A percentile compares a stretch with the other conserved stretches of the same genome.
Evolutionary conservation across 2,113 vertebrate species (phyloP).

Genomic region (Opisthocomus hoazin): DNA sequence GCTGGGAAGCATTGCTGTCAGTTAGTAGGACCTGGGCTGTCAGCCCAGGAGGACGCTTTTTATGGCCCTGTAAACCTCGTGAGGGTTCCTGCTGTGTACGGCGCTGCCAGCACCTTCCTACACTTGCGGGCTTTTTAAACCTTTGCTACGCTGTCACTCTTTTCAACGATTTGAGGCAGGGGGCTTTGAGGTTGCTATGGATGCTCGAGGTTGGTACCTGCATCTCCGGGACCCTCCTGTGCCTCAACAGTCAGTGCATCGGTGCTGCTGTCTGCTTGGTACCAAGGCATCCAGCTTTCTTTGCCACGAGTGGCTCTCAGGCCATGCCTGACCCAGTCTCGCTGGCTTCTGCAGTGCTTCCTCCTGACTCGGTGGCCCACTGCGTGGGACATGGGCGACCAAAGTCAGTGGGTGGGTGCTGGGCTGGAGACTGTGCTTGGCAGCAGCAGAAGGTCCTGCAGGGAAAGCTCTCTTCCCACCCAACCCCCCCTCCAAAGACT

Average conservation of each 20-base stretch:
- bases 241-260: background rate
- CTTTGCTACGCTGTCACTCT: fast-evolving
- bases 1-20: background rate
- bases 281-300: background rate
- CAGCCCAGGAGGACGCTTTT: background rate
- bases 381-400: background rate
- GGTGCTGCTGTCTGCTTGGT: background rate
- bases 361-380: background rate
- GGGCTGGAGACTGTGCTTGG: background rate
- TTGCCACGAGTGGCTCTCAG: background rate
- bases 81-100: background rate
- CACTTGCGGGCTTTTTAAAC: background rate
- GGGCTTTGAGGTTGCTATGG: background rate
- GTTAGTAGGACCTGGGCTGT: background rate
- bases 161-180: background rate
- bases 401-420: background rate
- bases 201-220: background rate
- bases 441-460: background rate
- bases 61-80: background rate
- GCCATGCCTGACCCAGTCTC: fast-evolving
- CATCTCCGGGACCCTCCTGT: background rate
- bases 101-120: background rate
- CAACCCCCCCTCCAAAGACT: background rate
- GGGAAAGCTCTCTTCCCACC: background rate
- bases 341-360: background rate